These are phyloP conservation scores for Doryteuthis pealeii DNA, from an alignment of 1,140 invertebrate species.

Conservation along the genomic window DNA sequence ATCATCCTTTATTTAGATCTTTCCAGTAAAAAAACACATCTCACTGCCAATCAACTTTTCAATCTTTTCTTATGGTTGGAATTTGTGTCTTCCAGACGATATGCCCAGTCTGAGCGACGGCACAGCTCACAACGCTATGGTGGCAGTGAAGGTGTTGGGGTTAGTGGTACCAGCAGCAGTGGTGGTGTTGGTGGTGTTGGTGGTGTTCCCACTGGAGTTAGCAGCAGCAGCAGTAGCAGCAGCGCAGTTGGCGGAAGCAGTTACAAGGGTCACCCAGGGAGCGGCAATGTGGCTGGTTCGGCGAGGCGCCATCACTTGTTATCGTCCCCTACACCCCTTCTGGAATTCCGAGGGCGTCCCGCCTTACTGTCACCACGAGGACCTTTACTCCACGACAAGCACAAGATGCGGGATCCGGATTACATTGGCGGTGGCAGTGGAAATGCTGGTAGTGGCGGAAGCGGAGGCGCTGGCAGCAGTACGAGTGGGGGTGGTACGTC, in stretches of 20 bases:
- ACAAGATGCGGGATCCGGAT: background rate
- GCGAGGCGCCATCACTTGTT: background rate
- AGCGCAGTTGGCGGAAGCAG: background rate
- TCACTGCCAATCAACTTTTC: too few relatives aligned
- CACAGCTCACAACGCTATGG: background rate
- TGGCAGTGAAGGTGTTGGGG: background rate
- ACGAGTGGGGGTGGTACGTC: background rate
- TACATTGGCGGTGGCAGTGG: too few relatives aligned
- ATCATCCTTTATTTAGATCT: too few relatives aligned
- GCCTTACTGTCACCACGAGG: background rate
- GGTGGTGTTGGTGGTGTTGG: too few relatives aligned
- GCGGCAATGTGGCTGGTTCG: background rate
- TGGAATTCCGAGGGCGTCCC: background rate
- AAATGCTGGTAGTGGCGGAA: too few relatives aligned
- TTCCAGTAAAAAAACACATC: too few relatives aligned
- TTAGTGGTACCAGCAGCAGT: too few relatives aligned
- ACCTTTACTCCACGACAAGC: background rate
- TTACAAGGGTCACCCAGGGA: background rate
- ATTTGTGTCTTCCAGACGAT: background rate
- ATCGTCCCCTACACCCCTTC: background rate
- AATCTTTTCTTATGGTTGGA: background rate
- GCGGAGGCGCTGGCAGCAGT: background rate
- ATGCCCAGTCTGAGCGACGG: background rate
- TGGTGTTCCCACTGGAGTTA: too few relatives aligned
- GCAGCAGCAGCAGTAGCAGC: too few relatives aligned